Percentiles rank a stretch among this genome's conserved stretches.
These are phyloP conservation scores for Drosophila chauvacae DNA, from an alignment of 1,140 invertebrate species.

Conservation along the genomic window DNA sequence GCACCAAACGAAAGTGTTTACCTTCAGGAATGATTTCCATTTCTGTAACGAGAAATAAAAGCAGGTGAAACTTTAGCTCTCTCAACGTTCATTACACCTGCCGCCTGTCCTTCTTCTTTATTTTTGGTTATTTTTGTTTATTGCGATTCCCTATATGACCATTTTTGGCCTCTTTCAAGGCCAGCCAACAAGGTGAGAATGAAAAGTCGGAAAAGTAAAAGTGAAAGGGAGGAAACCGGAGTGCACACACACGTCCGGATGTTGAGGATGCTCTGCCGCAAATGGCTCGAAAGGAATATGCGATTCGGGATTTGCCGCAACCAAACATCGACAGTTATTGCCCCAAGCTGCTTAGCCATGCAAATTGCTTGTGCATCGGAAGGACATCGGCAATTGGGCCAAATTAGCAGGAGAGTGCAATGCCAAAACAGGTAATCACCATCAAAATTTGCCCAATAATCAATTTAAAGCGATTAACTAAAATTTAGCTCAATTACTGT, in stretches of 20 bases:
- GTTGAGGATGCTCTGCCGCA: constrained; percentile 51
- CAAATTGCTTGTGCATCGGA: constrained; percentile 44
- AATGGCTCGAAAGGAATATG: constrained; percentile 31
- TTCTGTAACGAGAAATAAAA: constrained; percentile 86
- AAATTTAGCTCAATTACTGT: constrained; percentile 25
- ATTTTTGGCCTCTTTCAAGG: constrained; percentile 58
- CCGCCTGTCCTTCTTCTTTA: not conserved
- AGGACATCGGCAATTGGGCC: constrained; percentile 54
- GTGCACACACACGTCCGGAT: constrained; percentile 39
- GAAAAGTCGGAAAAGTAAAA: constrained; percentile 24
- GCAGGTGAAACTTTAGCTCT: constrained; percentile 16
- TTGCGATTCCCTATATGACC: constrained; percentile 11
- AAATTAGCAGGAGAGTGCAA: constrained; percentile 51
- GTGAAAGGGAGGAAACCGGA: constrained; percentile 21
- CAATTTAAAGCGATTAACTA: constrained; percentile 42
- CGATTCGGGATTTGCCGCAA: constrained; percentile 11
- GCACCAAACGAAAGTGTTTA: constrained; percentile 93
- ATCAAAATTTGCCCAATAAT: constrained; percentile 32
- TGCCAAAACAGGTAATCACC: constrained; percentile 35
- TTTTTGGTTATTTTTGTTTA: constrained; percentile 27
- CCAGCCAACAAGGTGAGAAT: constrained; percentile 27
- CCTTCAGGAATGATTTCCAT: constrained; percentile 92
- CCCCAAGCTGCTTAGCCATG: constrained; percentile 21
- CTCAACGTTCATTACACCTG: not conserved
- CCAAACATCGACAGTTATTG: constrained; percentile 15